Evolutionary conservation across 2,888 invertebrate species (phyloP), one percentile per base, ranked within the genome.

Genomic region (Rotaria sp.): DNA sequence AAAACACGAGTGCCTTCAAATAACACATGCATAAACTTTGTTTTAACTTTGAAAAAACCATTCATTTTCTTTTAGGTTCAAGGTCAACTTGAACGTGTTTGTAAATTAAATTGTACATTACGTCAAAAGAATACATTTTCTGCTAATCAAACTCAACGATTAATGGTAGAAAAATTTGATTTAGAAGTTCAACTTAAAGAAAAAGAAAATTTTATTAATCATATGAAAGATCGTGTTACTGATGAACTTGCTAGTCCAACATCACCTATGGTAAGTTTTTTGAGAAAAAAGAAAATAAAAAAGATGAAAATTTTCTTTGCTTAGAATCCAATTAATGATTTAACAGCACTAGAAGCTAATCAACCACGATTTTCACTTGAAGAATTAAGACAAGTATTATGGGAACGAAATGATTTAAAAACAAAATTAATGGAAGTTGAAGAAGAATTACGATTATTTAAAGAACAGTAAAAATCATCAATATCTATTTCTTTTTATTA

Each of bases 331-430:
- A 45, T 45, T 0, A 41, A 26, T 26, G 80, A 80, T 26, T 45
- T 80, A 26, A 26, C 13, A 4, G 4, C 35, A 35, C 4, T 18
- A 1, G 85, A 86, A 87, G 90, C 91, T 0, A 94, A 95, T 90
- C 92, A 94, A 88, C 95, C 95, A 30, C 92, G 95, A 87, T 96
- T 95, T 90, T 95, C 96, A 0, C 94, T 95, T 87, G 93, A 94
- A 85, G 96, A 96, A 90, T 92, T 96, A 45, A 94, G 95, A 88
- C 95, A 95, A 89, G 95, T 96, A 88, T 92, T 96, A 50, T 94
- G 95, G 90, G 97, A 98, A 92, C 93, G 97, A 87, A 97, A 97
- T 92, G 95, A 96, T 90, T 93, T 97, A 86, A 96, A 96, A 90
- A 94, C 95, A 26, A 94, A 94, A 90, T 94, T 98, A 85, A 94